Evolutionary conservation across 2,888 invertebrate species (phyloP), one percentile per base, ranked within the genome.

Genomic region (Globia sparganii): DNA sequence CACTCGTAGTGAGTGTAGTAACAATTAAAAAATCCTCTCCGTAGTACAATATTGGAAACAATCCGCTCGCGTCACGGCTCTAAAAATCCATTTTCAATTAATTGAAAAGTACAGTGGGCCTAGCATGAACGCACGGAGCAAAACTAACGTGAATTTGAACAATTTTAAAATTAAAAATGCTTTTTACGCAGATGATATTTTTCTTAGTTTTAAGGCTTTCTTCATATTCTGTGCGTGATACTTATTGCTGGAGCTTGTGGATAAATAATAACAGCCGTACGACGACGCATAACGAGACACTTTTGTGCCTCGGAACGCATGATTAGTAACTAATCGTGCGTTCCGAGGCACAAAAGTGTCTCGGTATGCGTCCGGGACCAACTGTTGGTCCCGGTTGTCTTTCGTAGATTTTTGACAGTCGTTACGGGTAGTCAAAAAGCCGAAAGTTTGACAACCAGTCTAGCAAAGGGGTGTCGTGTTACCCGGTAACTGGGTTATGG

Each of bases 81-180:
- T 74, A 68, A 85, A 86, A 84, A 83, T 87, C 78, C 79, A 83
- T 85, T 88, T 88, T 75, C 86, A 83, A 87, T 89, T 87, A 87
- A 84, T 80, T 79, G 81, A 69, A 56, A 64, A 56, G 73, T 64
- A 46, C 28, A 8, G 31, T 49, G 15, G 34, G 56, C 6, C 11
- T n/a, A 2, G 18, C n/a, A 37, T 37, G n/a, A n/a, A 34, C n/a
- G 25, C 6, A 18, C 11, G 4, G n/a, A n/a, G 31, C 15, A 25
- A 31, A 25, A 25, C 8, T 8, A 25, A 34, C 8, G 3, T 53
- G 11, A 49, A 49, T 15, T 49, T 31, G 3, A n/a, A 53, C 0
- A 11, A 31, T 9, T 53, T 34, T 2, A 2, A 64, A 37, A 65
- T 65, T n/a, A 2, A 49, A 68, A 34, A n/a, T n/a, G 25, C 0